A percentile compares a stretch with the other conserved stretches of the same genome.
These are phyloP conservation scores for Pachycephus smyrnensis DNA, from an alignment of 2,888 invertebrate genomes.

Conservation along the genomic window DNA sequence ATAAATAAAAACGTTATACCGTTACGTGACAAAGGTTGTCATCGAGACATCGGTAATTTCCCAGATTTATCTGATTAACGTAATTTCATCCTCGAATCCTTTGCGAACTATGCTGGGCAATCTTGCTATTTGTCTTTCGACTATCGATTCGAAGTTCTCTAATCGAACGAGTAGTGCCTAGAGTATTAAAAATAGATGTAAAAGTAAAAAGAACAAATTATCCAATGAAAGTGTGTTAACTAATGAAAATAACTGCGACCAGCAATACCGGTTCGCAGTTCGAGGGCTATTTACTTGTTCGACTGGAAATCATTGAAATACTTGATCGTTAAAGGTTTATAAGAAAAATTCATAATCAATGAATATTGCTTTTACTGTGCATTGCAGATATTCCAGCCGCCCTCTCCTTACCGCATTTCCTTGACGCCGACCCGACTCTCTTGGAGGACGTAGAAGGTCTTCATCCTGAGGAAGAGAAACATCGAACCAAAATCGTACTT, in stretches of 20 bases:
- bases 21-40: not conserved
- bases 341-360: not conserved
- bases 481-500: constrained; percentile 51
- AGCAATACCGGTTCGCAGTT: not conserved
- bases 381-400: constrained; percentile 64
- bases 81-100: not conserved
- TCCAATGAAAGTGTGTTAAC: not conserved
- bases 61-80: not conserved
- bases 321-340: not conserved
- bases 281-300: not conserved
- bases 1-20: constrained; percentile 10
- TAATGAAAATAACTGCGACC: not conserved
- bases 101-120: no score
- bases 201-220: not conserved
- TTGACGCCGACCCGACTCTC: constrained; percentile 61
- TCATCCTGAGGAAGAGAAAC: constrained; percentile 57
- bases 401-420: constrained; percentile 65
- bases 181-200: not conserved
- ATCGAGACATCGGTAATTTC: not conserved
- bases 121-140: no score
- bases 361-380: not conserved
- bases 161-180: not conserved
- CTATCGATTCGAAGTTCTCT: not conserved
- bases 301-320: not conserved
- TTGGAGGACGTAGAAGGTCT: constrained; percentile 60